Percentiles rank a stretch among this genome's conserved stretches.
phyloP scores from a whole-genome alignment of 1,140 invertebrate species.

The Maconellicoccus hirsutus region DNA sequence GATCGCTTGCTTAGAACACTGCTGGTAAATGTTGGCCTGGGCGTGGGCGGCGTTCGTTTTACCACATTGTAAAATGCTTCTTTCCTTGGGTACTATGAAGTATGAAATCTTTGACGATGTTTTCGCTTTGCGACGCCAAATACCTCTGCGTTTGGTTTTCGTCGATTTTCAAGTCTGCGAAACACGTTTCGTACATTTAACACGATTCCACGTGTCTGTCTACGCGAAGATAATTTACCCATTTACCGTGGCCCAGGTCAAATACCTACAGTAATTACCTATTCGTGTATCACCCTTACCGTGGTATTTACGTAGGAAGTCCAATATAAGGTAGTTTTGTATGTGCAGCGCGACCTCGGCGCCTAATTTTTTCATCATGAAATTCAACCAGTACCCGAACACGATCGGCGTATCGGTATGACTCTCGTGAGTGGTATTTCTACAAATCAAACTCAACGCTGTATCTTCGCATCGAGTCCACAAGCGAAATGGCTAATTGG shows the following conservation, averaged over 20 bases:
- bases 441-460: too few relatives aligned
- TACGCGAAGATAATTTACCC: too few relatives aligned
- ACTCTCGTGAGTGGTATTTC: slow-evolving; percentile 39
- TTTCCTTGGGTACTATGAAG: neutral
- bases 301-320: slow-evolving; percentile 34
- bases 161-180: neutral
- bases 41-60: too few relatives aligned
- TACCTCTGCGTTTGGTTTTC: neutral
- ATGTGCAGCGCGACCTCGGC: slow-evolving; percentile 34
- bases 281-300: slow-evolving; percentile 25
- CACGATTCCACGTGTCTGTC: too few relatives aligned
- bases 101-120: neutral
- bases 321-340: slow-evolving; percentile 37
- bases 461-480: too few relatives aligned
- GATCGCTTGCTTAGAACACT: too few relatives aligned
- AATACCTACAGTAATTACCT: too few relatives aligned
- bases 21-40: too few relatives aligned
- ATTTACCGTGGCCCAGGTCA: too few relatives aligned
- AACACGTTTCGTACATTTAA: too few relatives aligned
- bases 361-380: slow-evolving; percentile 38
- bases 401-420: slow-evolving; percentile 37
- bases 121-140: neutral
- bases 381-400: slow-evolving; percentile 38
- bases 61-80: neutral
- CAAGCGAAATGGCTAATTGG: too few relatives aligned